These are phyloP conservation scores for Drosophila mauritiana DNA, from an alignment of 1,140 invertebrate genomes.

Conservation along the genomic window DNA sequence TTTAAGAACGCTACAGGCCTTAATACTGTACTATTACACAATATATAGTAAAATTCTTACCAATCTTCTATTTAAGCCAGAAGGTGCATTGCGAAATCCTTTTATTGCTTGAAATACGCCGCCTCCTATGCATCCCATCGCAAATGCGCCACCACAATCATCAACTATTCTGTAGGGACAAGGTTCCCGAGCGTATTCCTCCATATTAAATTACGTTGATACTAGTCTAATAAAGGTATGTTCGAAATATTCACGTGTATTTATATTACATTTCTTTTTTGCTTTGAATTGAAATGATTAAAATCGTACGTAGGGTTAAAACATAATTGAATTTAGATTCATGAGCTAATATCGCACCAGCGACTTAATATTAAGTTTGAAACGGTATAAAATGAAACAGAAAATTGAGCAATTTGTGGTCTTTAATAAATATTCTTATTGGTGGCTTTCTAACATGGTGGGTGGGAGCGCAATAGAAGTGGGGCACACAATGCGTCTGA, in stretches of 20 bases:
- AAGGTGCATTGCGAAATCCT: conserved; percentile 42
- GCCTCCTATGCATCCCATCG: conserved; percentile 39
- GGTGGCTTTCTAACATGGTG: too few relatives aligned
- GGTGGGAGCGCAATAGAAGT: too few relatives aligned
- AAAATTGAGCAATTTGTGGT: too few relatives aligned
- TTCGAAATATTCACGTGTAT: not conserved
- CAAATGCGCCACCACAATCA: conserved; percentile 36
- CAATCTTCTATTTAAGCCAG: conserved; percentile 34
- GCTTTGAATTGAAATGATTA: not conserved
- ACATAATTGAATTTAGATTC: too few relatives aligned
- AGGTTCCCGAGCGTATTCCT: conserved; percentile 38
- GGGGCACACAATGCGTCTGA: too few relatives aligned
- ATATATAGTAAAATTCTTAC: conserved; percentile 11
- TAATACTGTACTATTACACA: too few relatives aligned
- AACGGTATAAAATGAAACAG: too few relatives aligned
- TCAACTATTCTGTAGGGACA: conserved; percentile 41
- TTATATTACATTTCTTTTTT: not conserved
- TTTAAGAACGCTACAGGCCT: not conserved
- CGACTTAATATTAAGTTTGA: too few relatives aligned
- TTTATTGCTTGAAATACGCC: conserved; percentile 43
- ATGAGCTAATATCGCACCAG: too few relatives aligned
- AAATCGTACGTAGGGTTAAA: not conserved
- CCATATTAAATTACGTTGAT: conserved; percentile 1
- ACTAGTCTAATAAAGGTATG: not conserved
- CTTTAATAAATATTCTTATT: too few relatives aligned